Conservation (phyloP, 2,113 vertebrate genomes). For the Grallaria varia region DNA sequence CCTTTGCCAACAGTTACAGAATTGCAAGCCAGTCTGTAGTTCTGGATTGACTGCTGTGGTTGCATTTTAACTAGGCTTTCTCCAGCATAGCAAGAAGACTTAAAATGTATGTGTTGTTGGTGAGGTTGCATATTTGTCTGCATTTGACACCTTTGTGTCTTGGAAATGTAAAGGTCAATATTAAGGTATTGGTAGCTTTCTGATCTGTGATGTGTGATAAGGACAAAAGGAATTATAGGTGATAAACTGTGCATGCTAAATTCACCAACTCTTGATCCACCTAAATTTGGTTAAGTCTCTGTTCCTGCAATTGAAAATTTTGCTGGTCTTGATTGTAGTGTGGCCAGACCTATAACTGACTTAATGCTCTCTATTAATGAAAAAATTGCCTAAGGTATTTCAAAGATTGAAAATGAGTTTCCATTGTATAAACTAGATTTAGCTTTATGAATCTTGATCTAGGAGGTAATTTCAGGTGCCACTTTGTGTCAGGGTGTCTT, state of each 20-base stretch:
- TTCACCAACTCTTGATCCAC: neutral
- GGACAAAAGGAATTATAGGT: neutral
- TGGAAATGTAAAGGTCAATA: neutral
- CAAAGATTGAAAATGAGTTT: neutral
- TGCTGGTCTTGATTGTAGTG: neutral
- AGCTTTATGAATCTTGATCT: neutral
- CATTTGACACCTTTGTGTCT: neutral
- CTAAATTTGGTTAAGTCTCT: neutral
- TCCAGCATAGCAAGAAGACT: neutral
- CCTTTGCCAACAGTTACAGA: neutral
- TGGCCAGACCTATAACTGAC: neutral
- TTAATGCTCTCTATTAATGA: neutral
- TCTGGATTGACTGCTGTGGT: neutral
- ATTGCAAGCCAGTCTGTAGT: neutral
- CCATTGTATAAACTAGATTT: neutral
- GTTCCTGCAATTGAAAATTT: neutral
- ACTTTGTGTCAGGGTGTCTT: neutral
- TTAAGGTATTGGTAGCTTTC: neutral
- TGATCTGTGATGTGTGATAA: neutral
- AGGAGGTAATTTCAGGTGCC: neutral
- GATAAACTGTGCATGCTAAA: neutral
- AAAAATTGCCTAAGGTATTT: neutral
- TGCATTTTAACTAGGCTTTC: neutral
- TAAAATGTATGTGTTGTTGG: accelerated
- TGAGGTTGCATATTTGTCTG: neutral